Evolutionary conservation across 2,888 invertebrate genomes (phyloP), one percentile per base, ranked within the genome.

Genomic region (Boloria euphrosyne): DNA sequence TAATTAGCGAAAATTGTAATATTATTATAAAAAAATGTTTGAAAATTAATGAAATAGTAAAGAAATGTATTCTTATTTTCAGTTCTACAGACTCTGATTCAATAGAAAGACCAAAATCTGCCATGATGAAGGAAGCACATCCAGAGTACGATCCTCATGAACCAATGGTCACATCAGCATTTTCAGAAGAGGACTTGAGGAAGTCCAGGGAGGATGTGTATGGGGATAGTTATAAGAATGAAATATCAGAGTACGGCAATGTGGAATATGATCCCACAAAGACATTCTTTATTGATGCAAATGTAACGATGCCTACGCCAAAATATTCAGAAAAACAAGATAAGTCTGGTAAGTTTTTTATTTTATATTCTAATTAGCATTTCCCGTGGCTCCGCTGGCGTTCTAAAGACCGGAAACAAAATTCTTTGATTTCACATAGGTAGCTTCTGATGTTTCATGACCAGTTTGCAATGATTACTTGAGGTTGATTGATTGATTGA

Each of bases 111-210:
- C 92, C 92, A 2, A 92, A 92, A 73, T 92, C 92, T 0, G 92
- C 91, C 0, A 89, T 86, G 84, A 76, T 85, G 71, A 92, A 91
- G 69, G 92, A 92, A 68, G 76, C 79, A 13, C 92, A 92, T 65
- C 92, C 92, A 0, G 92, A 90, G 70, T 92, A 92, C 68, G 92
- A 92, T 72, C 92, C 92, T 0, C 92, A 92, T 72, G 92, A 91
- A 74, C 90, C 91, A 13, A 92, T 92, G 92, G 90, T 92, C 71
- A 92, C 92, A 1, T 92, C 92, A 0, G 92, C 92, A 4, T 86
- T 90, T 71, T 91, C 91, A 2, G 92, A 92, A 70, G 92, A 92
- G 69, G 92, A 91, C 70, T 76, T 92, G 27, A 78, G 89, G 49
- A 91, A 90, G 72, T 87, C 92, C 0, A 80, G 86, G 50, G 91